phyloP scores from a whole-genome alignment of 2,797 vertebrate genomes.

The Pampus argenteus region DNA sequence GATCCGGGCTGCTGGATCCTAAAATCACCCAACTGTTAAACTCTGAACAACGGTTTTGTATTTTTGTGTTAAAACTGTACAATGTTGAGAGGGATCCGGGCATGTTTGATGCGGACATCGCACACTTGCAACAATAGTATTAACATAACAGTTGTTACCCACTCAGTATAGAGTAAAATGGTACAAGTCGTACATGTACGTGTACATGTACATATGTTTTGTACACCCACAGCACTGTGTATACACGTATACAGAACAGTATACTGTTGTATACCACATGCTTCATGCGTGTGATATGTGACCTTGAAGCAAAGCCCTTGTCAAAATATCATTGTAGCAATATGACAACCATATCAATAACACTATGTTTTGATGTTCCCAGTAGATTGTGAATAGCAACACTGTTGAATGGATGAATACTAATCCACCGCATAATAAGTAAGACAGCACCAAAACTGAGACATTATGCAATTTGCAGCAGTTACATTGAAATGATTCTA shows the following conservation, averaged over 20 bases:
- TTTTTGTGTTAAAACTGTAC: too few species aligned
- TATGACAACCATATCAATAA: constrained; percentile 71
- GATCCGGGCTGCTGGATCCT: too few species aligned
- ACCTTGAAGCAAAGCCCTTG: constrained; percentile 22
- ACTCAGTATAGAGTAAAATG: too few species aligned
- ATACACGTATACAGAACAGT: not conserved
- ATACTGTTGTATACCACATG: not conserved
- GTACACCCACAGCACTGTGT: not conserved
- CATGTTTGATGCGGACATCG: too few species aligned
- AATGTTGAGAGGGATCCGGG: too few species aligned
- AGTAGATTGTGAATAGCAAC: constrained; percentile 41
- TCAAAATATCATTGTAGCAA: constrained; percentile 52
- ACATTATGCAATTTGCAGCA: constrained; percentile 51
- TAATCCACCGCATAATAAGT: constrained; percentile 25
- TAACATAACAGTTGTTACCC: too few species aligned
- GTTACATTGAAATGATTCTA: constrained; percentile 55
- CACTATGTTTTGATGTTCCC: constrained; percentile 54
- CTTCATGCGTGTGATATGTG: not conserved
- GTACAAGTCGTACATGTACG: too few species aligned
- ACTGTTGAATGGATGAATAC: constrained; percentile 55
- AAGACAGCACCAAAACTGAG: constrained; percentile 27
- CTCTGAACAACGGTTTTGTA: too few species aligned
- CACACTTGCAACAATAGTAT: too few species aligned
- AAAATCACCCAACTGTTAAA: too few species aligned
- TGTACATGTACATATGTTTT: too few species aligned